phyloP scores from a whole-genome alignment of 2,797 vertebrate species.

The Neopelma chrysocephalum region DNA sequence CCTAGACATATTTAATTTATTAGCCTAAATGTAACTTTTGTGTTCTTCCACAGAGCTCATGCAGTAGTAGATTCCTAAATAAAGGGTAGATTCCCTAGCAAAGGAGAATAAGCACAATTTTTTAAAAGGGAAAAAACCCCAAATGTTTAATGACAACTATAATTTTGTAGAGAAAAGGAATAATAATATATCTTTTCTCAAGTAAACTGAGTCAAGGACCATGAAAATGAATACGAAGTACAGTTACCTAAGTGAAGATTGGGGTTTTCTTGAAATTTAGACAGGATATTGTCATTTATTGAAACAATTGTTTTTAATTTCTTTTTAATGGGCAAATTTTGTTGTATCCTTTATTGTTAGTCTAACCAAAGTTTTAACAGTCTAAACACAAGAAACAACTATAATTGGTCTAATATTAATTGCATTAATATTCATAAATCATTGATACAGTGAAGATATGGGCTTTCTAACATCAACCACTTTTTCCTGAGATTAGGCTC shows the following conservation, averaged over 20 bases:
- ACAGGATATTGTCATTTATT: background rate
- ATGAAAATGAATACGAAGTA: background rate
- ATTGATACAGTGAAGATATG: background rate
- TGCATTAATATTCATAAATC: background rate
- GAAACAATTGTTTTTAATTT: background rate
- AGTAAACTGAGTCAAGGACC: background rate
- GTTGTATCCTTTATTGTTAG: background rate
- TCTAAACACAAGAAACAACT: background rate
- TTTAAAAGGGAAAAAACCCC: background rate
- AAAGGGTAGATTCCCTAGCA: background rate
- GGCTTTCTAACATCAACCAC: background rate
- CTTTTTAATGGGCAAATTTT: background rate
- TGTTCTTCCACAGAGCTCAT: background rate
- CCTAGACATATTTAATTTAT: slow-evolving; percentile 30
- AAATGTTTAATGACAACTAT: background rate
- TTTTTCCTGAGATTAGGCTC: background rate
- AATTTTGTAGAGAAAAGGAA: background rate
- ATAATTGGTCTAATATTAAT: background rate
- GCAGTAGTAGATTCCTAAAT: background rate
- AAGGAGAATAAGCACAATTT: background rate
- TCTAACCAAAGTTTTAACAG: background rate
- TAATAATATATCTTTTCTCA: background rate
- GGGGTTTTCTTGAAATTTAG: background rate
- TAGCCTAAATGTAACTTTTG: background rate
- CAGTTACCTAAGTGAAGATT: background rate